Conservation (phyloP, 2,113 vertebrate genomes). For the Cygnus buccinator region DNA sequence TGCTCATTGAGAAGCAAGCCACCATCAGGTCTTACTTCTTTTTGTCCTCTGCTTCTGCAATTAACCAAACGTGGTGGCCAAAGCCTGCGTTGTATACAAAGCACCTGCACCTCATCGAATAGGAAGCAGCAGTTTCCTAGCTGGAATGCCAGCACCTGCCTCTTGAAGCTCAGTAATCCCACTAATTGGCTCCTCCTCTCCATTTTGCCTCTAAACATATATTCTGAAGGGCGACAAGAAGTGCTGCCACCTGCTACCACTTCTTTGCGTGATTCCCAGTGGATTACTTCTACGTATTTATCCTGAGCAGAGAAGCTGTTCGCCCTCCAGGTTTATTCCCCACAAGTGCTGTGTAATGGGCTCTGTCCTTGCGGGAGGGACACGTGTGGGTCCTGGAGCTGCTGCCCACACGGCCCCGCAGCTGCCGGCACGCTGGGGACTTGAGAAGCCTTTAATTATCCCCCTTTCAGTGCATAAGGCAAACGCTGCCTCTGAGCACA, state of each 20-base stretch:
- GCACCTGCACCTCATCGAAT: conserved; percentile 13
- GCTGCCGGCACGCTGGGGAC: neutral
- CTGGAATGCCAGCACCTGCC: conserved; percentile 56
- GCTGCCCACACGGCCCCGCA: neutral
- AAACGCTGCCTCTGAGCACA: neutral
- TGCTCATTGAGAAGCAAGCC: neutral
- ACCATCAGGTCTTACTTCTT: neutral
- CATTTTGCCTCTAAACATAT: conserved; percentile 45
- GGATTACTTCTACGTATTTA: neutral
- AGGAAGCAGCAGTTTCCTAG: conserved; percentile 20
- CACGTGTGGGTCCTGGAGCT: neutral
- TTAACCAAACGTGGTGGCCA: neutral
- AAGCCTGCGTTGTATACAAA: neutral
- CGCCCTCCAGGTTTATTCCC: conserved; percentile 6
- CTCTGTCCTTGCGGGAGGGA: neutral
- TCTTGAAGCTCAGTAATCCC: conserved; percentile 60
- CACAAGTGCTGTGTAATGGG: neutral
- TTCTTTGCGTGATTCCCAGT: neutral
- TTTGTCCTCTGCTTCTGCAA: conserved; percentile 4
- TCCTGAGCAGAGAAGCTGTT: neutral
- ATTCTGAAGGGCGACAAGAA: conserved; percentile 55
- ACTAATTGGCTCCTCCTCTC: conserved; percentile 60
- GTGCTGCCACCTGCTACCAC: conserved; percentile 47
- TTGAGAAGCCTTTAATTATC: conserved; percentile 44
- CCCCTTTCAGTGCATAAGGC: neutral